Percentiles rank a stretch among this genome's conserved stretches.
Evolutionary conservation across 92 coral and sea anemone species (phyloP).

Genomic region (Actinernus sp.): DNA sequence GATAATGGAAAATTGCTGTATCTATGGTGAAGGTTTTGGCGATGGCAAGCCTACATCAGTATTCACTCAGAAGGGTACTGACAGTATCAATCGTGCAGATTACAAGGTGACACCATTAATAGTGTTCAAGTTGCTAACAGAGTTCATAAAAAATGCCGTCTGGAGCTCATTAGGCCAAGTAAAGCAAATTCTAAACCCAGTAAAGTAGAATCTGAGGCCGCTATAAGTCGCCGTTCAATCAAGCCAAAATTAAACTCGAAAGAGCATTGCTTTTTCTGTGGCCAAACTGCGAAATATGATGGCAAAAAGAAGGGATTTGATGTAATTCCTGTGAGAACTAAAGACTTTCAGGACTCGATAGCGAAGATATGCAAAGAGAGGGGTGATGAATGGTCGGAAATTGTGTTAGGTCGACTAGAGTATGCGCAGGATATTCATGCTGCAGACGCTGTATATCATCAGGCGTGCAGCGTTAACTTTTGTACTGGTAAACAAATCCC

Average conservation of each 20-base stretch:
- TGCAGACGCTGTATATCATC: conserved; percentile 43
- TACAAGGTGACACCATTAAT: neutral
- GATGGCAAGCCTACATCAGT: neutral
- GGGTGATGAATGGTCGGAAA: conserved; percentile 18
- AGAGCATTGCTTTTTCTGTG: conserved; percentile 32
- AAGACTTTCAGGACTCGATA: conserved; percentile 13
- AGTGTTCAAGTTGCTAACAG: neutral
- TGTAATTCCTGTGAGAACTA: conserved; percentile 5
- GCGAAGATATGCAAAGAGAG: conserved; percentile 7
- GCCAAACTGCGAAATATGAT: conserved; percentile 18
- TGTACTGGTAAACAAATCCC: conserved; percentile 35
- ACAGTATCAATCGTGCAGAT: neutral
- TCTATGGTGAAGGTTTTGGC: neutral
- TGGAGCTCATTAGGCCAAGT: conserved; percentile 8
- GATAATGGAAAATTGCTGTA: conserved; percentile 1
- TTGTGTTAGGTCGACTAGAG: conserved; percentile 15
- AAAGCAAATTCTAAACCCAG: neutral
- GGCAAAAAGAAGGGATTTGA: conserved; percentile 17
- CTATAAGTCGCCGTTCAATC: conserved; percentile 6
- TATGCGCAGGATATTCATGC: conserved; percentile 38
- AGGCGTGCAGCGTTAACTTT: conserved; percentile 18
- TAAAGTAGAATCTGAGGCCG: neutral
- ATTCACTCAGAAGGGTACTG: conserved; percentile 4
- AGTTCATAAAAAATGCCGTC: conserved; percentile 24
- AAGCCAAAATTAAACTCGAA: neutral